A percentile compares a stretch with the other conserved stretches of the same genome.
Evolutionary conservation across 2,113 vertebrate species (phyloP).

Genomic region (Pedetes capensis): DNA sequence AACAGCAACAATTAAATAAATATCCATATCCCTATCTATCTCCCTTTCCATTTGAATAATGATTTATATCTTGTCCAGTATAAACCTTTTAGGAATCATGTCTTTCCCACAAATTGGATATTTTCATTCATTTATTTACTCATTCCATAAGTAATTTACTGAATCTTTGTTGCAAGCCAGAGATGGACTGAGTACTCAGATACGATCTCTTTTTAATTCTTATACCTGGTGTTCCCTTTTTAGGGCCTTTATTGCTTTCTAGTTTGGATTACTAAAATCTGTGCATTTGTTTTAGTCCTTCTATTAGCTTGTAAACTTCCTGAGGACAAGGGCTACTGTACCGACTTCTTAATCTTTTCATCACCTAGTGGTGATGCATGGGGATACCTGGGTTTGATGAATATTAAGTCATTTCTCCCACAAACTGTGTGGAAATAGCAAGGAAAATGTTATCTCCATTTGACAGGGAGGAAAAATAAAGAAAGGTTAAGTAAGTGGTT

Average conservation of each 20-base stretch:
- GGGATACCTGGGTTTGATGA: background rate
- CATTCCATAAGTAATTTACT: background rate
- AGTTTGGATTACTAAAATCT: conserved; percentile 14
- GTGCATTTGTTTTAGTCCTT: background rate
- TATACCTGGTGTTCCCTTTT: background rate
- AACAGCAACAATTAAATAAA: background rate
- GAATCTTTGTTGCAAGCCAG: background rate
- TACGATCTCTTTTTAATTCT: background rate
- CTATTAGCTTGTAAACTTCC: background rate
- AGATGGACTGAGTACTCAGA: background rate
- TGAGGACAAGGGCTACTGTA: background rate
- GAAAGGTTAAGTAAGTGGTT: background rate
- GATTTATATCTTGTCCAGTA: conserved; percentile 6
- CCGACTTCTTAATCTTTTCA: background rate
- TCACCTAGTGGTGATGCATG: background rate
- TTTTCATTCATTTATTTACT: conserved; percentile 21
- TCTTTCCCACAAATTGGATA: background rate
- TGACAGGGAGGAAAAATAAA: background rate
- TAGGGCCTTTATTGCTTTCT: conserved; percentile 14
- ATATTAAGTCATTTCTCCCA: conserved; percentile 2
- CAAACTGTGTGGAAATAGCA: background rate
- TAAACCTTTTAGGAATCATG: conserved; percentile 31
- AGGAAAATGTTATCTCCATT: background rate
- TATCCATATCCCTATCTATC: background rate
- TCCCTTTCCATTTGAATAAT: conserved; percentile 2